Percentiles rank a stretch among this genome's conserved stretches.
Evolutionary conservation across 2,888 invertebrate species (phyloP).

Genomic region (Tiliacea citrago): DNA sequence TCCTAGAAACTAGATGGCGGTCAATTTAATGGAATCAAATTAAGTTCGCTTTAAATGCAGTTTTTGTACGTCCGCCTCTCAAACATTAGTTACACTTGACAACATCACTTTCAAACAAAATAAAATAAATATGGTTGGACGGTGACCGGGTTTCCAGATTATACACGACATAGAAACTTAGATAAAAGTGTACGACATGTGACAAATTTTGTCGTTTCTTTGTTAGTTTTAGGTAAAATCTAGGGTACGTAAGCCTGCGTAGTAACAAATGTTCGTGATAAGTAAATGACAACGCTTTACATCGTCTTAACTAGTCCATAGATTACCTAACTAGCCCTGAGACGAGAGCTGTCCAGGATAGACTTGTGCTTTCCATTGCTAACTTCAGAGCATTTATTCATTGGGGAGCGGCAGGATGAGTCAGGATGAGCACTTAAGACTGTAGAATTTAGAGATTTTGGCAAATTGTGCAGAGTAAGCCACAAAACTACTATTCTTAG

Average conservation of each 20-base stretch:
- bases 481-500: neutral
- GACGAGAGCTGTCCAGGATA: neutral
- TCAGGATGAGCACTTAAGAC: neutral
- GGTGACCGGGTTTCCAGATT: slow-evolving; percentile 59
- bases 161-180: slow-evolving; percentile 48
- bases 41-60: slow-evolving; percentile 48
- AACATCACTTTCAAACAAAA: slow-evolving; percentile 40
- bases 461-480: neutral
- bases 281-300: neutral
- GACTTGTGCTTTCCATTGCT: neutral
- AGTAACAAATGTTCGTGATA: slow-evolving; percentile 6
- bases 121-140: slow-evolving; percentile 45
- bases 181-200: slow-evolving; percentile 51
- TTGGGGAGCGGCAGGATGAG: neutral
- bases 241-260: slow-evolving; percentile 9
- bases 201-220: slow-evolving; percentile 45
- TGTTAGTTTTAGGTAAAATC: slow-evolving; percentile 38
- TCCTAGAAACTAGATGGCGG: too few species aligned
- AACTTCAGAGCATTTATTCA: neutral
- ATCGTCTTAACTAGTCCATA: too few species aligned
- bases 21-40: too few species aligned
- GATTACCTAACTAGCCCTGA: neutral
- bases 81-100: slow-evolving; percentile 42
- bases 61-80: slow-evolving; percentile 32
- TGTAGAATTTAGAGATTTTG: neutral